Percentiles rank a stretch among this genome's conserved stretches.
Evolutionary conservation across 2,888 invertebrate genomes (phyloP).

Genomic region (Ephialtes manifestator): DNA sequence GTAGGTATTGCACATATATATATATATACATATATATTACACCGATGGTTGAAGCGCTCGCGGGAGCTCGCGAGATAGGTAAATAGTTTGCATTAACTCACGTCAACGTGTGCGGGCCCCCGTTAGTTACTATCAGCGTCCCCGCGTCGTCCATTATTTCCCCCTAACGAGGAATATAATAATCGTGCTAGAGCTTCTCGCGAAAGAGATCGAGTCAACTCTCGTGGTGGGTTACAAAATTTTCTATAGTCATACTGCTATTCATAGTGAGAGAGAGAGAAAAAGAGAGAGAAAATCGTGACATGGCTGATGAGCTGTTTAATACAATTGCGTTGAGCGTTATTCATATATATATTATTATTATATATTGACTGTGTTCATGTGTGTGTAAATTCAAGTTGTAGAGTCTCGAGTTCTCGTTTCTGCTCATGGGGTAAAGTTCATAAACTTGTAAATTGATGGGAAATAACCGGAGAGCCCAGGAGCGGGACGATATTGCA

Average conservation of each 20-base stretch:
- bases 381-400: neutral
- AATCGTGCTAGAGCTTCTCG: constrained; percentile 48
- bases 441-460: constrained; percentile 69
- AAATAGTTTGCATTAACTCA: constrained; percentile 75
- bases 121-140: constrained; percentile 59
- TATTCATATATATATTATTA: constrained; percentile 11
- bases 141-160: constrained; percentile 64
- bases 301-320: constrained; percentile 55
- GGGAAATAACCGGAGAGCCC: constrained; percentile 53
- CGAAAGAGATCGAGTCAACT: constrained; percentile 33
- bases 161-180: constrained; percentile 64
- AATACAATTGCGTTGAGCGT: constrained; percentile 60
- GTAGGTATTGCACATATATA: constrained; percentile 1
- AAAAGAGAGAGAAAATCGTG: constrained; percentile 16
- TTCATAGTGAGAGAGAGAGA: neutral
- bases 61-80: constrained; percentile 70
- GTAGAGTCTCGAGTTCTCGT: constrained; percentile 46
- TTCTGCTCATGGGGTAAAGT: constrained; percentile 50
- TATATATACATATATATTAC: constrained; percentile 22
- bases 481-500: constrained; percentile 55
- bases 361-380: constrained; percentile 1
- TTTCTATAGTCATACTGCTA: neutral
- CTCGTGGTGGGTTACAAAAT: constrained; percentile 39
- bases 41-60: constrained; percentile 57
- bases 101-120: constrained; percentile 73